Percentiles rank a stretch among this genome's conserved stretches.
Evolutionary conservation across 2,113 vertebrate genomes (phyloP).

Genomic region (Oryzias javanicus): DNA sequence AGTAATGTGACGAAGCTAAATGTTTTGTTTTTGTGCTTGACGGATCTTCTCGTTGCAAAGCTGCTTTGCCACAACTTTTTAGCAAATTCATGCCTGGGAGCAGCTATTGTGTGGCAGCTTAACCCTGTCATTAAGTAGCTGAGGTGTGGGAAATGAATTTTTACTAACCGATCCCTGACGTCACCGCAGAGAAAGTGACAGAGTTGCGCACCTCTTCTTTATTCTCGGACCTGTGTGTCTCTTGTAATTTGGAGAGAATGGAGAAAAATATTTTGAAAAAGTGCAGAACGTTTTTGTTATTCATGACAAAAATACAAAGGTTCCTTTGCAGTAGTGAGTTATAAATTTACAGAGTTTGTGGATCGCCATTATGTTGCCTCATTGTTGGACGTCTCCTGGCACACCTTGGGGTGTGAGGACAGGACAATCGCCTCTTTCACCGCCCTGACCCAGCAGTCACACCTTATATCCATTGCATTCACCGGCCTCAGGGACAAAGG

Average conservation of each 20-base stretch:
- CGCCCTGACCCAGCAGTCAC: constrained; percentile 51
- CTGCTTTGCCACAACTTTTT: constrained; percentile 18
- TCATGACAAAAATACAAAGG: constrained; percentile 20
- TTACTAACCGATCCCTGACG: constrained; percentile 55
- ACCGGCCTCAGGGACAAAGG: constrained; percentile 63
- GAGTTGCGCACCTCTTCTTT: too few species aligned
- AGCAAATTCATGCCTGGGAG: constrained; percentile 21
- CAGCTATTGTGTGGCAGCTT: constrained; percentile 39
- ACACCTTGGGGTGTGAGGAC: constrained; percentile 49
- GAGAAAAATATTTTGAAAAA: too few species aligned
- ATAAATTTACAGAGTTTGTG: constrained; percentile 12
- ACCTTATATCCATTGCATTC: constrained; percentile 46
- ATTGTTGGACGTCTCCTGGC: constrained; percentile 40
- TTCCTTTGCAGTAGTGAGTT: constrained; percentile 28
- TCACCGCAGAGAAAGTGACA: constrained; percentile 44
- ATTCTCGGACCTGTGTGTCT: too few species aligned
- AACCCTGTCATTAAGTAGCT: constrained; percentile 54
- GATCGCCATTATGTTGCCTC: constrained; percentile 20
- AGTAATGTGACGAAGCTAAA: too few species aligned
- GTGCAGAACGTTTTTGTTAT: too few species aligned
- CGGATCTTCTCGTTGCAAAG: constrained; percentile 32
- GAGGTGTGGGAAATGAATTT: constrained; percentile 23
- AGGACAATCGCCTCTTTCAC: constrained; percentile 63
- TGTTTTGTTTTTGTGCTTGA: background rate
- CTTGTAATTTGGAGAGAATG: too few species aligned